Evolutionary conservation across 2,888 invertebrate species (phyloP).

Genomic region (Eupithecia tripunctaria): DNA sequence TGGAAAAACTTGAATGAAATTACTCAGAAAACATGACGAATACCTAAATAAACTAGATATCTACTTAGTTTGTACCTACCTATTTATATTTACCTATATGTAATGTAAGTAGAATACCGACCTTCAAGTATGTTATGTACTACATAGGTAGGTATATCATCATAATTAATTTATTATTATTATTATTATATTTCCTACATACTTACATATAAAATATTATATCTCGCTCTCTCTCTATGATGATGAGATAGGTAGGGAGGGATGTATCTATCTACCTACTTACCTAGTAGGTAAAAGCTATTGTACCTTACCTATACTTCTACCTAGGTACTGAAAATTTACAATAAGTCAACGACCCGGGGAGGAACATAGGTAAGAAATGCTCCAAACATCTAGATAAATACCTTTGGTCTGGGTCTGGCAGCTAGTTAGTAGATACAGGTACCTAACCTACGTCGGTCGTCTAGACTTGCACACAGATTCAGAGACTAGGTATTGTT

Average conservation of each 20-base stretch:
- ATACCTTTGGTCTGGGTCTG: too few species aligned
- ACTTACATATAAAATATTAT: too few species aligned
- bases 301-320: neutral
- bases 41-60: neutral
- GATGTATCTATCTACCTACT: too few species aligned
- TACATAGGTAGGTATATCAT: neutral
- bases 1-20: neutral
- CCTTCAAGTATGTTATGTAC: too few species aligned
- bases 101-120: too few species aligned
- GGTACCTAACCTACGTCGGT: neutral
- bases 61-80: neutral
- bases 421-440: neutral
- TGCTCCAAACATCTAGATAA: too few species aligned
- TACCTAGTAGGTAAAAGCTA: too few species aligned
- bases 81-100: neutral
- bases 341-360: neutral
- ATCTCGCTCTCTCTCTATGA: too few species aligned
- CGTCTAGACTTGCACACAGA: conserved; percentile 4
- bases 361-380: neutral
- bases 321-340: neutral
- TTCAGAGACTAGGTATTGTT: too few species aligned
- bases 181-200: too few species aligned
- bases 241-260: too few species aligned
- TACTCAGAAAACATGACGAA: neutral
- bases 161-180: neutral